Conservation (phyloP, 1,140 invertebrate genomes). For the Rhyacophila brunnea region DNA sequence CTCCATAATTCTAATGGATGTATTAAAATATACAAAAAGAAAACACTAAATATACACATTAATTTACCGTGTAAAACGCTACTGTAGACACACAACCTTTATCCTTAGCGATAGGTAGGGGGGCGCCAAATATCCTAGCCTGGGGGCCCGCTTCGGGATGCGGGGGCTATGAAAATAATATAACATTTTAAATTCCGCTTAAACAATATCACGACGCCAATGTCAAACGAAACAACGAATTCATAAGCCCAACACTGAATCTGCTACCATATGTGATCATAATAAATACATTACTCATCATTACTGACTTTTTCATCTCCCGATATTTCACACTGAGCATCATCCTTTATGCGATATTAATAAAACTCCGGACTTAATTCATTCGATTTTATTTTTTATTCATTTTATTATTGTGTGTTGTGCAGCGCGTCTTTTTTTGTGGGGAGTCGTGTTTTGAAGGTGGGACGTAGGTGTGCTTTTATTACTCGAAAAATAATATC, state of each 20-base stretch:
- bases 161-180: no score
- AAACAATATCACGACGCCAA: background rate
- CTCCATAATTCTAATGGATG: no score
- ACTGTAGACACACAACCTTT: no score
- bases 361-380: slow-evolving; percentile 29
- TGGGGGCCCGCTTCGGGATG: no score
- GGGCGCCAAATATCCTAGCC: no score
- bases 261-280: slow-evolving; percentile 35
- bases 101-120: no score
- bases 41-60: no score
- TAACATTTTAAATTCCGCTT: no score
- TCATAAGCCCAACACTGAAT: slow-evolving; percentile 34
- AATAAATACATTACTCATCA: slow-evolving; percentile 37
- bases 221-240: slow-evolving; percentile 23
- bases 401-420: slow-evolving; percentile 16
- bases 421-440: slow-evolving; percentile 15
- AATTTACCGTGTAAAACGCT: no score
- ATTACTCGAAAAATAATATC: slow-evolving; percentile 34
- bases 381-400: slow-evolving; percentile 7
- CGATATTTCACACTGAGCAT: slow-evolving; percentile 32
- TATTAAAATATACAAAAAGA: no score
- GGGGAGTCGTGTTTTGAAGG: slow-evolving; percentile 7
- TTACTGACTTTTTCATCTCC: slow-evolving; percentile 35
- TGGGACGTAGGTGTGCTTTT: slow-evolving; percentile 24
- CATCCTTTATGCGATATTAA: slow-evolving; percentile 34